Base-by-base conservation (phyloP, 2,797 vertebrate species). In the Cyclura pinguis region DNA sequence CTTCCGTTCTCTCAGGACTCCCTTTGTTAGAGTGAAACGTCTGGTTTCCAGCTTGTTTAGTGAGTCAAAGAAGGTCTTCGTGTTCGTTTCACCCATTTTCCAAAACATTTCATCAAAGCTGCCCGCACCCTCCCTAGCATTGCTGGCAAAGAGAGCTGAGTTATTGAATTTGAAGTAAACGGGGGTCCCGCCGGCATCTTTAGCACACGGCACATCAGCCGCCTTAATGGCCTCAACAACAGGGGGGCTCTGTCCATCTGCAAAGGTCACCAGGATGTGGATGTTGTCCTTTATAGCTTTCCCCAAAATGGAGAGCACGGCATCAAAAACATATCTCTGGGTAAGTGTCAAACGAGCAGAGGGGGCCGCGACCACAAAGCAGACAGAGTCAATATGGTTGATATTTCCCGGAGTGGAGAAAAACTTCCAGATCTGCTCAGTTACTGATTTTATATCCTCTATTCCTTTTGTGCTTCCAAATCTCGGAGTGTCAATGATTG, bases 401-500 rank as follows among this genome's bases (percentile, higher is more conserved):
- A 50, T 69, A 2, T 64, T 69, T 1, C n/a, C 14, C 4, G n/a
- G n/a, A 8, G 29, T 59, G 47, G 55, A 85, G 55, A 93, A 91
- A 73, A 92, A 92, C 22, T 67, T 14, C 32, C 16, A 13, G 14
- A 94, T 83, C 24, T 85, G 7, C n/a, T 86, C 6, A 1, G n/a
- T 84, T 3, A 95, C 77, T 16, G 50, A 4, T 77, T 85, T 85
- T 20, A 93, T 93, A 0, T 55, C 13, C 1, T 85, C 82, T 32
- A 35, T 29, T 47, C 90, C 93, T 62, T 38, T 55, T 1, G 91
- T 92, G 62, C 93, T 88, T 38, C 91, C 89, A 82, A 92, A 96
- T 47, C 93, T 94, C 35, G 95, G 96, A 6, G 92, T 95, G 85
- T 96, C 93, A 47, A 95, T 94, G 7, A 96, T 76, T 14, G 92